A percentile compares a stretch with the other conserved stretches of the same genome.
phyloP scores from a whole-genome alignment of 2,113 vertebrate species.

The Albula glossodonta region DNA sequence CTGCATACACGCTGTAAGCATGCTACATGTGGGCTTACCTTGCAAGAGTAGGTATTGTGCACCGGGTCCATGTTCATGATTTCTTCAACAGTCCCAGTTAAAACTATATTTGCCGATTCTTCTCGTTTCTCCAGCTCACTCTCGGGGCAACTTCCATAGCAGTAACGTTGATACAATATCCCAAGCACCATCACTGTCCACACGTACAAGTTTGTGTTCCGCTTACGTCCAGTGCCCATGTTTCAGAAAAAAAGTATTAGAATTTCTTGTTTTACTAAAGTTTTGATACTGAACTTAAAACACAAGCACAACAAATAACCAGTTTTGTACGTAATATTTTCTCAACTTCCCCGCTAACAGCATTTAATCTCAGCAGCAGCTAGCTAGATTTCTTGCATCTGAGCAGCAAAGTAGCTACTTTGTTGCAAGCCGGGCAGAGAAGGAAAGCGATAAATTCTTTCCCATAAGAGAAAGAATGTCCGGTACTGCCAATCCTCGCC shows the following conservation, averaged over 20 bases:
- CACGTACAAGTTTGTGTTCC: slow-evolving; percentile 40
- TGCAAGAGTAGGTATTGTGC: slow-evolving; percentile 94
- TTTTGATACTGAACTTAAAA: background rate
- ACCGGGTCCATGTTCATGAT: slow-evolving; percentile 96
- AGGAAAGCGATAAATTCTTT: slow-evolving; percentile 57
- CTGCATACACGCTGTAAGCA: background rate
- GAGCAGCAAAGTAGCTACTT: slow-evolving; percentile 49
- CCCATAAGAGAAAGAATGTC: slow-evolving; percentile 60
- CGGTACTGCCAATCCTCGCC: slow-evolving; percentile 25
- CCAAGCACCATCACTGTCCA: slow-evolving; percentile 62
- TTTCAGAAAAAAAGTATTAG: slow-evolving; percentile 27
- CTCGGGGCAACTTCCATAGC: slow-evolving; percentile 79
- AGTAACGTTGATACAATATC: slow-evolving; percentile 55
- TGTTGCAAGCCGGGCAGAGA: slow-evolving; percentile 61
- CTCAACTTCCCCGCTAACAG: slow-evolving; percentile 49
- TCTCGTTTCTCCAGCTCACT: slow-evolving; percentile 82
- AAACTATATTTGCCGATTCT: slow-evolving; percentile 89
- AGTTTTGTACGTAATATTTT: slow-evolving; percentile 13
- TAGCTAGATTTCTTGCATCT: slow-evolving; percentile 54
- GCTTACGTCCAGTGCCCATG: slow-evolving; percentile 58
- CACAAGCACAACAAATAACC: background rate
- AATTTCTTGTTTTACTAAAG: background rate
- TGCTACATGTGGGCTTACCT: slow-evolving; percentile 72
- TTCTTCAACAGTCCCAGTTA: slow-evolving; percentile 96
- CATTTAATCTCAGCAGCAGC: slow-evolving; percentile 27